Evolutionary conservation across 2,113 vertebrate genomes (phyloP).

Genomic region (Ammospiza nelsoni): DNA sequence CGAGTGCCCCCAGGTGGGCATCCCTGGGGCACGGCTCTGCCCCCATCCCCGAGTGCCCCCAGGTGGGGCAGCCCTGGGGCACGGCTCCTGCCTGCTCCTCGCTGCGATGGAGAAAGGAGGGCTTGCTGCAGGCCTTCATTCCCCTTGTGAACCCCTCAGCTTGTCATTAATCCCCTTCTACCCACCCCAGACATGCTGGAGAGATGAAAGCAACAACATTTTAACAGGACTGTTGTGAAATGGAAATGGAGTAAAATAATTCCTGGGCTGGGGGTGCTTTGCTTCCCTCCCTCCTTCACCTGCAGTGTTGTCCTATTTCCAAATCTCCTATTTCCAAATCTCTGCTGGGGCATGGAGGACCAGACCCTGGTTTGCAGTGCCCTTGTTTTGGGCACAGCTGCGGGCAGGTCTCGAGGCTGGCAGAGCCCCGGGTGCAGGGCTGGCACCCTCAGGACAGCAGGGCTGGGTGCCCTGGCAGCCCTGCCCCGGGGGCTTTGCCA

Average conservation of each 20-base stretch:
- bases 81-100: accelerated
- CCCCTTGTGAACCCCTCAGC: not conserved
- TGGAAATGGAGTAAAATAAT: not conserved
- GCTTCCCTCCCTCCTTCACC: not conserved
- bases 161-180: accelerated
- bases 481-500: not conserved
- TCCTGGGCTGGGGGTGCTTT: not conserved
- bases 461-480: not conserved
- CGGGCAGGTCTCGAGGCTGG: not conserved
- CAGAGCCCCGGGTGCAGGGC: not conserved
- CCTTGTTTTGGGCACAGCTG: not conserved
- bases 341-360: not conserved
- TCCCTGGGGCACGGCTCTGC: no score
- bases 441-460: accelerated
- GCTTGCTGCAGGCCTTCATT: not conserved
- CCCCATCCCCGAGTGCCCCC: no score
- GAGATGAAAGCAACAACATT: not conserved
- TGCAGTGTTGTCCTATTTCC: not conserved
- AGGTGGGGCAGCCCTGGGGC: accelerated
- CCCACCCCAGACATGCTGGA: accelerated
- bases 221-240: not conserved
- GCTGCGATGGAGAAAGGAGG: not conserved
- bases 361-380: not conserved
- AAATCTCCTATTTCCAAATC: not conserved
- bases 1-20: no score